Percentiles rank a stretch among this genome's conserved stretches.
These are phyloP conservation scores for human DNA, from an alignment of 2,113 vertebrate species.

Conservation along the genomic window GRCh38 chr4:188778001-188778500, in stretches of 20 bases:
- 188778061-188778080: too few relatives aligned
- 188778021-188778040: too few relatives aligned
- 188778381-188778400: neutral
- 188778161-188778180: neutral
- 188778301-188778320: neutral
- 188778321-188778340: neutral
- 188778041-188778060: too few relatives aligned
- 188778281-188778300: neutral
- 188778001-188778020: too few relatives aligned
- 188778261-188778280: neutral
- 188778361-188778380: neutral
- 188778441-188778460: neutral
- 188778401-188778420: neutral
- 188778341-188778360: neutral
- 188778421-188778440: neutral
- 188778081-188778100: neutral
- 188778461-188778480: neutral
- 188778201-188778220: neutral
- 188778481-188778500: neutral
- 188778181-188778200: neutral
- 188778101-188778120: neutral
- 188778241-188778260: neutral
- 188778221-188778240: neutral
- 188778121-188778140: neutral
- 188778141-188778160: neutral